A percentile compares a stretch with the other conserved stretches of the same genome.
Conservation (phyloP, 2,888 invertebrate species). For the Agelastica alni region DNA sequence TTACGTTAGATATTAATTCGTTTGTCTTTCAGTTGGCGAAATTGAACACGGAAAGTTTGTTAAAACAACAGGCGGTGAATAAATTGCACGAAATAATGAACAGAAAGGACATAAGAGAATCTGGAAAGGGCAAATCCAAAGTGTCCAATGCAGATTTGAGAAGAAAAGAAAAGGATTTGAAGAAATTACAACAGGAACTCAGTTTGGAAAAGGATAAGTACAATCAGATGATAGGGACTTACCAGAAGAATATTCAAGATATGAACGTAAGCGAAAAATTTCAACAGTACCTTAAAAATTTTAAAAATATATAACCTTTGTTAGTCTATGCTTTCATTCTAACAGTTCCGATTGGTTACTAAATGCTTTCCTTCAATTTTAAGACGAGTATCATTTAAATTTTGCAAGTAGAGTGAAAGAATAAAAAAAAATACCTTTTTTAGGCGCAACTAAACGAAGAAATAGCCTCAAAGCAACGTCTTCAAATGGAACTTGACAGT, state of each 20-base stretch:
- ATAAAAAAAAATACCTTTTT: slow-evolving; percentile 41
- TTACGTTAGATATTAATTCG: too few relatives aligned
- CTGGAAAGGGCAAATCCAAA: slow-evolving; percentile 71
- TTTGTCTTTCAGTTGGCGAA: slow-evolving; percentile 67
- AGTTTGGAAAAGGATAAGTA: slow-evolving; percentile 94
- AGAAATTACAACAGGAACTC: slow-evolving; percentile 91
- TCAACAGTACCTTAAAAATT: too few relatives aligned
- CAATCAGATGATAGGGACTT: slow-evolving; percentile 81
- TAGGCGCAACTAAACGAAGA: slow-evolving; percentile 85
- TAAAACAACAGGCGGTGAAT: slow-evolving; percentile 94
- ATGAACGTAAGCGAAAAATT: slow-evolving; percentile 58
- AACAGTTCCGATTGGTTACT: too few relatives aligned
- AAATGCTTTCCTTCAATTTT: too few relatives aligned
- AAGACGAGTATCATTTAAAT: too few relatives aligned
- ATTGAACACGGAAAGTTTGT: slow-evolving; percentile 82
- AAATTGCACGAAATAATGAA: slow-evolving; percentile 98
- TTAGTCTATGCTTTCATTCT: too few relatives aligned
- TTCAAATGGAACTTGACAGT: slow-evolving; percentile 96
- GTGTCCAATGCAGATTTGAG: slow-evolving; percentile 77
- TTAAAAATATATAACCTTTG: too few relatives aligned
- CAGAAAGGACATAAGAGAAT: slow-evolving; percentile 78
- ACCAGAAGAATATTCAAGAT: slow-evolving; percentile 86
- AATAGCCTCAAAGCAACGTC: slow-evolving; percentile 72
- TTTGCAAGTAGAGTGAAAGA: too few relatives aligned
- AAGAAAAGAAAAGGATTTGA: slow-evolving; percentile 93